Evolutionary conservation across 2,797 vertebrate species (phyloP).

Genomic region (Florisuga fusca): DNA sequence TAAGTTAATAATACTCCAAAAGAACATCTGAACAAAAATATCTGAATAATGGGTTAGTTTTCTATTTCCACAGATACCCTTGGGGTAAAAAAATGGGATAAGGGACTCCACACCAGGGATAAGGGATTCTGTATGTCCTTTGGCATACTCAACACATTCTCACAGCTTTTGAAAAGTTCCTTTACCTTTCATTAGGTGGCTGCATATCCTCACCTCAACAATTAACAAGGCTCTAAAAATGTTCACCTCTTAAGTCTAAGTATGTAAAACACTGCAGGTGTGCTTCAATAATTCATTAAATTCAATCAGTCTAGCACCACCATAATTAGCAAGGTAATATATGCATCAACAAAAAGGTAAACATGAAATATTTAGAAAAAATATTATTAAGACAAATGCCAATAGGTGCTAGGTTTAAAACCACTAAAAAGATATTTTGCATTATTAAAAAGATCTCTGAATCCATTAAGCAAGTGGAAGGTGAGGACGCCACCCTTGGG

Average conservation of each 20-base stretch:
- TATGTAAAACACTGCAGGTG: background rate
- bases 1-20: background rate
- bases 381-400: background rate
- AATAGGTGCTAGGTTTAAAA: background rate
- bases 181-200: background rate
- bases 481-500: background rate
- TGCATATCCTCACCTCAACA: background rate
- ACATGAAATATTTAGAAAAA: background rate
- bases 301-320: background rate
- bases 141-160: background rate
- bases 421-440: background rate
- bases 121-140: background rate
- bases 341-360: background rate
- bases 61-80: background rate
- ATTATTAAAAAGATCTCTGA: background rate
- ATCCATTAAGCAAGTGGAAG: background rate
- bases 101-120: background rate
- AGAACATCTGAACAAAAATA: background rate
- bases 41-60: background rate
- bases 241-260: background rate
- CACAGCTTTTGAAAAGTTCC: background rate
- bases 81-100: background rate
- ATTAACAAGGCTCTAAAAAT: background rate
- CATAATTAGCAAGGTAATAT: slow-evolving; percentile 11
- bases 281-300: background rate